Percentiles rank a stretch among this genome's conserved stretches.
Conservation (phyloP, 2,888 invertebrate genomes). For the Bedellia somnulentella region DNA sequence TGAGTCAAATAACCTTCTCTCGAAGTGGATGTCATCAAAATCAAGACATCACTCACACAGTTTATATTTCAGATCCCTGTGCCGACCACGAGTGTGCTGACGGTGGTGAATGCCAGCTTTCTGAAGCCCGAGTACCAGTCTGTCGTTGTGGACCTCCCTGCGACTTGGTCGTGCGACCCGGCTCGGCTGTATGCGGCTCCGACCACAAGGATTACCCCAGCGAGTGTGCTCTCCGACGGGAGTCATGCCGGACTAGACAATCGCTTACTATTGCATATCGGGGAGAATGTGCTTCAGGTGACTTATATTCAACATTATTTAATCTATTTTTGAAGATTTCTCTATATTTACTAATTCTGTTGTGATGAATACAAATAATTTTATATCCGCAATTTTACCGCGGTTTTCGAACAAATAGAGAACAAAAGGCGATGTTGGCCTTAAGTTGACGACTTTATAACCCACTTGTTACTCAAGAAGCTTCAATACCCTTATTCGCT, state of each 20-base stretch:
- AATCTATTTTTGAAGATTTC: background rate
- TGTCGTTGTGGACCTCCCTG: conserved; percentile 81
- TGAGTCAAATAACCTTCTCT: no score
- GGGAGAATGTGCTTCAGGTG: conserved; percentile 82
- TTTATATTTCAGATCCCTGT: conserved; percentile 91
- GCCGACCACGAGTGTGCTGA: conserved; percentile 74
- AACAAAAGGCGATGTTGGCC: background rate
- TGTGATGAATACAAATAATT: no score
- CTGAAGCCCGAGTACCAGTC: conserved; percentile 72
- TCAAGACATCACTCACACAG: no score
- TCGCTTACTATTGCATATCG: conserved; percentile 77
- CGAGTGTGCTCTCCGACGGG: conserved; percentile 77
- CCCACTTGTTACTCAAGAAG: no score
- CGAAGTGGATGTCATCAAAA: no score
- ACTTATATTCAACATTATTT: conserved; percentile 8
- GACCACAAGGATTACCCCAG: conserved; percentile 80
- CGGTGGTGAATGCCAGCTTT: conserved; percentile 82
- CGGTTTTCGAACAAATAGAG: background rate
- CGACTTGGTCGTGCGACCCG: conserved; percentile 71
- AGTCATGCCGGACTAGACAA: conserved; percentile 76
- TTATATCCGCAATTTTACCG: background rate
- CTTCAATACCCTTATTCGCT: no score
- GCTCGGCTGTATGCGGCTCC: conserved; percentile 72
- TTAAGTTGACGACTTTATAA: no score
- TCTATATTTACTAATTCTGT: no score